phyloP scores from a whole-genome alignment of 2,113 vertebrate genomes.

The Alligator sinensis region DNA sequence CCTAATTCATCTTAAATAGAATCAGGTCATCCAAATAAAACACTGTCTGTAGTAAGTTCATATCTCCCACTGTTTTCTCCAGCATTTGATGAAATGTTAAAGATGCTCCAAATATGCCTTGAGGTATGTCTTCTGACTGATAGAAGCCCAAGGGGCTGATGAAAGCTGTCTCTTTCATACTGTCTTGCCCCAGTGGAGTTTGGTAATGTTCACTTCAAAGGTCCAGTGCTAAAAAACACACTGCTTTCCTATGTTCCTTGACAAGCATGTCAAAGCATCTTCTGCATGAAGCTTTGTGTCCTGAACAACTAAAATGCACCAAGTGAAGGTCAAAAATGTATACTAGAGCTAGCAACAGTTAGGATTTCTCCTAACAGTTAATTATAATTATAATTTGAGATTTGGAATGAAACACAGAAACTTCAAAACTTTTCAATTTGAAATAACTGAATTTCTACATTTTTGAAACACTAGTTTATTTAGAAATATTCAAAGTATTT shows the following conservation, averaged over 20 bases:
- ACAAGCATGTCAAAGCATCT: neutral
- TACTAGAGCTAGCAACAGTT: neutral
- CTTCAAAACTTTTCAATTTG: neutral
- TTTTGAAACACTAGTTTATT: too few species aligned
- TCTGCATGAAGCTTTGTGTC: rapidly evolving
- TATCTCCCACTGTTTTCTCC: neutral
- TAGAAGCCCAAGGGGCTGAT: neutral
- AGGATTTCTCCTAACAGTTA: neutral
- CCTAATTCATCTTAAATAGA: neutral
- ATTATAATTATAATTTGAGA: neutral
- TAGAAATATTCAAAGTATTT: neutral
- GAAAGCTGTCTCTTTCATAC: neutral
- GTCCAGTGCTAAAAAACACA: neutral
- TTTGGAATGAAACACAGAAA: neutral
- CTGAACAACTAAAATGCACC: neutral
- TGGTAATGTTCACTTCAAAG: neutral
- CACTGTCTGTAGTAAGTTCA: neutral
- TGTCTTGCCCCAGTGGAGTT: neutral
- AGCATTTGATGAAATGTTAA: rapidly evolving
- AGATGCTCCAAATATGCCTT: neutral
- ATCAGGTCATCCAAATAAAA: neutral
- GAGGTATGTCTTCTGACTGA: neutral
- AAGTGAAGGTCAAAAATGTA: neutral
- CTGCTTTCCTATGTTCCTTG: neutral
- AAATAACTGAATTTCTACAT: too few species aligned